Evolutionary conservation across 2,113 vertebrate genomes (phyloP), one percentile per base, ranked within the genome.

Genomic region (Ancistrus triradiatus): DNA sequence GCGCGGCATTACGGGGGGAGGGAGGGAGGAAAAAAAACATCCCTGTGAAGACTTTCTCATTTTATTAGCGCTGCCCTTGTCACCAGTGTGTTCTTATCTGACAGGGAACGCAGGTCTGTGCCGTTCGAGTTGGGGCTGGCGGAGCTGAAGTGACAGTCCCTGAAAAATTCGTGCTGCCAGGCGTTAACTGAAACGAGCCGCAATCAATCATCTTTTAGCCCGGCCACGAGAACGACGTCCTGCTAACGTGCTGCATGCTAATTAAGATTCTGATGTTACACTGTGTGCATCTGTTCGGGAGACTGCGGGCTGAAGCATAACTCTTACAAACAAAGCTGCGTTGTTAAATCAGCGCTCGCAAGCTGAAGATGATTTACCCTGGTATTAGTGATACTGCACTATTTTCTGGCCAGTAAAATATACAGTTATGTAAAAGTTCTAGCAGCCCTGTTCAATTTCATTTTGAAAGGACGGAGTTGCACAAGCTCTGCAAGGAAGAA

Each of bases 241-340:
- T 14, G 1, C 50, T 53, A 48, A 15, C 40, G 33, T 22, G 14
- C n/a, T 31, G 11, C 7, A 4, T 3, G 42, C 40, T 49, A 17
- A 71, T 53, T 65, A 60, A 52, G 61, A 52, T 63, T 24, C 19
- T 58, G 48, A 58, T 58, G 48, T 51, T 48, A 28, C 31, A 58
- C 19, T 7, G 17, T 31, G 3, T 67, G 44, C n/a, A 35, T 31
- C 28, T 35, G 35, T 22, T 2, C 5, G 7, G 2, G 7, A 13
- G 22, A 13, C 8, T 1, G 31, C 10, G 31, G 6, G 31, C n/a
- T n/a, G n/a, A n/a, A n/a, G n/a, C n/a, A n/a, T n/a, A n/a, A n/a
- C n/a, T n/a, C n/a, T n/a, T n/a, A n/a, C n/a, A n/a, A n/a, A n/a
- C n/a, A n/a, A n/a, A n/a, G n/a, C n/a, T n/a, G n/a, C n/a, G n/a